phyloP scores from a whole-genome alignment of 2,113 vertebrate genomes.

The Paracanthobrama guichenoti region DNA sequence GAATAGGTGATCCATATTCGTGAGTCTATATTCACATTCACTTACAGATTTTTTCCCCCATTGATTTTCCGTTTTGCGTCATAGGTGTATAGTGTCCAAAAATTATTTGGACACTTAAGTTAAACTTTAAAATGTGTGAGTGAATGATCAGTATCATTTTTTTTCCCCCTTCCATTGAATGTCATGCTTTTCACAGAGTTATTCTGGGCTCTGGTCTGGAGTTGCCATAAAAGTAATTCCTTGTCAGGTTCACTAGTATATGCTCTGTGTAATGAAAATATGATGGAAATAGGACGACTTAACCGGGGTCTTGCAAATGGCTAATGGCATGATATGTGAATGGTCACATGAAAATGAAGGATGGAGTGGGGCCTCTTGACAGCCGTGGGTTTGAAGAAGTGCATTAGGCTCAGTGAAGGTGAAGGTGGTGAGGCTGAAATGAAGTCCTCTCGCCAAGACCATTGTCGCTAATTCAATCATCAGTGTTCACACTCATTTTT shows the following conservation, averaged over 20 bases:
- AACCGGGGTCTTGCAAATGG: not conserved
- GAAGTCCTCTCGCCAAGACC: slow-evolving; percentile 18
- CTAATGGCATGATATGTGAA: not conserved
- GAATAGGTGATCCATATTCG: slow-evolving; percentile 8
- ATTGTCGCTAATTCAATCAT: slow-evolving; percentile 31
- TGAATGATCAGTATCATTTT: not conserved
- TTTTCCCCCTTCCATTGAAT: not conserved
- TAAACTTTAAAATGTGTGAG: not conserved
- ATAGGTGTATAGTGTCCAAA: not conserved
- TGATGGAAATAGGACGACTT: not conserved
- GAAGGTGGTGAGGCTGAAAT: slow-evolving; percentile 34
- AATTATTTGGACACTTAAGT: not conserved
- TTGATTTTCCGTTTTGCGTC: not conserved
- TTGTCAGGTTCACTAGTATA: not conserved
- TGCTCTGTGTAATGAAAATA: not conserved
- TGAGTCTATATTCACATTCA: not conserved
- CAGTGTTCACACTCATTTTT: slow-evolving; percentile 5
- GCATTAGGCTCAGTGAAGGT: slow-evolving; percentile 26
- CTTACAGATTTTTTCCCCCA: not conserved
- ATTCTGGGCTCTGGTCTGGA: not conserved
- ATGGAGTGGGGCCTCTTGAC: slow-evolving; percentile 4
- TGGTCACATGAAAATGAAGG: not conserved
- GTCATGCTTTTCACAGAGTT: not conserved
- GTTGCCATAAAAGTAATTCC: not conserved
- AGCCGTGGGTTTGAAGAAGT: slow-evolving; percentile 29